Percentiles rank a stretch among this genome's conserved stretches.
Conservation (phyloP, 2,888 invertebrate genomes). For the Argyresthia albistria region DNA sequence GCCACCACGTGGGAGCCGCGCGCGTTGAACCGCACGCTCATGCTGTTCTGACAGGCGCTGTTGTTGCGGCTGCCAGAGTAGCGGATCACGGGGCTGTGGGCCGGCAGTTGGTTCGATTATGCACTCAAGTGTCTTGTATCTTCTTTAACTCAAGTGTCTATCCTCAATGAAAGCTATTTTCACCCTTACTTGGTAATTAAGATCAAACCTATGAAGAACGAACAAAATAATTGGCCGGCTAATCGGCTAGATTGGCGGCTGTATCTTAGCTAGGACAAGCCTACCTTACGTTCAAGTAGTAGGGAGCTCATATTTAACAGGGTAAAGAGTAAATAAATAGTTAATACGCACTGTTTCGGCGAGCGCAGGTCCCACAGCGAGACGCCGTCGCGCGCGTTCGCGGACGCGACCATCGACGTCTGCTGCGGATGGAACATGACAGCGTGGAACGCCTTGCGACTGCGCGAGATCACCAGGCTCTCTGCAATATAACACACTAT, state of each 20-base stretch:
- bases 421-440: conserved; percentile 94
- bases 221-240: too few relatives aligned
- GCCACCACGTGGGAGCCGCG: conserved; percentile 85
- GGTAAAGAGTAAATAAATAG: neutral
- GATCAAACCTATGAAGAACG: too few relatives aligned
- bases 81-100: conserved; percentile 76
- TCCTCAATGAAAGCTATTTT: too few relatives aligned
- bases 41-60: conserved; percentile 77
- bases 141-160: too few relatives aligned
- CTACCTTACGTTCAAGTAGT: too few relatives aligned
- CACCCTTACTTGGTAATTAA: too few relatives aligned
- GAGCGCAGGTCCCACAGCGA: conserved; percentile 91
- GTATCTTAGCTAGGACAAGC: too few relatives aligned
- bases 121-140: too few relatives aligned
- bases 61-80: conserved; percentile 76
- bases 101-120: neutral
- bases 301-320: too few relatives aligned
- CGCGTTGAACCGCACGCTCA: conserved; percentile 93
- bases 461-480: conserved; percentile 58
- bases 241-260: too few relatives aligned
- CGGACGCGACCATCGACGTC: conserved; percentile 85
- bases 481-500: conserved; percentile 58
- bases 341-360: conserved; percentile 79
- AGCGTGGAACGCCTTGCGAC: conserved; percentile 87
- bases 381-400: conserved; percentile 91